Base-by-base conservation (phyloP, 2,797 vertebrate genomes). In the Darevskia mixta region DNA sequence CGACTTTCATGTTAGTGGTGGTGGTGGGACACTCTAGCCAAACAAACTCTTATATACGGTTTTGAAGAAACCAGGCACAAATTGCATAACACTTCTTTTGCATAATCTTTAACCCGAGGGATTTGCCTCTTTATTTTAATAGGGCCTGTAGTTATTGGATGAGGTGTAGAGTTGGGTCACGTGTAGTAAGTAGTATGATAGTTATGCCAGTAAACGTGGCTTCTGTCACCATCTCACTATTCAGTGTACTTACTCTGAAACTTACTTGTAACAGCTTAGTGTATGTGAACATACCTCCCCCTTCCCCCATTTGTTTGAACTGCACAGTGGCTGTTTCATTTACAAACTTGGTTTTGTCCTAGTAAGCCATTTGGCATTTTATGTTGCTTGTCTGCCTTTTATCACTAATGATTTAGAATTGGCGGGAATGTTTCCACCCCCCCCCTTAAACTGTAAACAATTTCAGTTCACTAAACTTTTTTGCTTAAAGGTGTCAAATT, bases 91-190 rank as follows among this genome's bases (percentile, higher is more conserved):
- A 9, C 78, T 76, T 76, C 41, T 81, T 89, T 85, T 89, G 88
- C 83, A 76, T 85, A 69, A 89, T 85, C 41, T 75, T 49, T 49
- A 76, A 76, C 73, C 58, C 32, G 7, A 67, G 43, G 61, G 43
- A 66, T 85, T 85, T 85, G n/a, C 38, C 38, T 64, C 58, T 84
- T 88, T 79, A 43, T 79, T 75, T 5, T 75, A 75, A 85, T 80
- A 35, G n/a, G 43, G 23, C 9, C 5, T 85, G n/a, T 55, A 80
- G 85, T 94, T 94, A 87, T 79, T 87, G 86, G 90, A 93, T 90
- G 86, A 35, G 13, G 83, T 29, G 78, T 41, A 32, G 55, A 84
- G 87, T 86, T 43, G 82, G 82, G 86, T 82, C 89, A 83, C 86
- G 86, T 94, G 87, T 83, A 80, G 88, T 85, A 71, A 93, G 87